These are phyloP conservation scores for Prinia subflava DNA, from an alignment of 2,113 vertebrate genomes.

Conservation along the genomic window DNA sequence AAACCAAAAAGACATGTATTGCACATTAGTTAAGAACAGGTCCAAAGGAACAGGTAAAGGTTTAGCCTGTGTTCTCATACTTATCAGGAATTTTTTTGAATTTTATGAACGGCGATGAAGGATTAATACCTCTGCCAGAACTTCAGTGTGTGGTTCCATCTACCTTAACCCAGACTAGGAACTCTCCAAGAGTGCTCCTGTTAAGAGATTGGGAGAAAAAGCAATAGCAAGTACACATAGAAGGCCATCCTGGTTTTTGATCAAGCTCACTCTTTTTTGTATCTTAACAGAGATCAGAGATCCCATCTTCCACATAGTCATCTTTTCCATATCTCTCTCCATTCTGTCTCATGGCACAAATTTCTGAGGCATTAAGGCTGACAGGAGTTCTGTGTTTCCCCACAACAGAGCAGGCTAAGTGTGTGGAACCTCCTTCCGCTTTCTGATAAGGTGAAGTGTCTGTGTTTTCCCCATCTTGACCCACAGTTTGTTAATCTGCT, in stretches of 20 bases:
- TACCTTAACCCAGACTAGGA: background rate
- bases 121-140: background rate
- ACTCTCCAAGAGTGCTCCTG: background rate
- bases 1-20: background rate
- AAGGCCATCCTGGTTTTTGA: background rate
- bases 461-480: background rate
- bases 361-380: background rate
- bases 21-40: background rate
- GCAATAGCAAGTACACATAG: background rate
- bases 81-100: background rate
- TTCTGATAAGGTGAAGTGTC: background rate
- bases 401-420: background rate
- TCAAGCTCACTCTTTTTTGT: background rate
- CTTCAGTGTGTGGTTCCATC: background rate
- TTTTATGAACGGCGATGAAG: background rate
- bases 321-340: background rate
- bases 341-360: background rate
- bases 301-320: background rate
- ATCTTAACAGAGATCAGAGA: background rate
- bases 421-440: accelerated
- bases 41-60: background rate
- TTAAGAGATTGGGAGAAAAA: background rate
- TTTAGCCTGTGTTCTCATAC: background rate
- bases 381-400: background rate
- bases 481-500: background rate